A percentile compares a stretch with the other conserved stretches of the same genome.
phyloP scores from a whole-genome alignment of 2,797 vertebrate species.

The Champsocephalus gunnari region DNA sequence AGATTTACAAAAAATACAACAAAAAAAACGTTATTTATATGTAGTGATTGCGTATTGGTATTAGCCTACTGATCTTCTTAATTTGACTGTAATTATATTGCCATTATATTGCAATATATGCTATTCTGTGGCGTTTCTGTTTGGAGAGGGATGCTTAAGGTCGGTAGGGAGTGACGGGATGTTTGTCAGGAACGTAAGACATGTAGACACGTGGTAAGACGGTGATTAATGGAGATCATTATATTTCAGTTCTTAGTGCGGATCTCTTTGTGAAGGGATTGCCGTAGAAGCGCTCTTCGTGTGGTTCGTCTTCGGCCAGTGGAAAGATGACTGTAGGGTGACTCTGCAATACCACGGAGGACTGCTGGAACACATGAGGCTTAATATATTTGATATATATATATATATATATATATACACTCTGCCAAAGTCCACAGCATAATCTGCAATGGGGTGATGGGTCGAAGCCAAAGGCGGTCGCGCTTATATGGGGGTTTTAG shows the following conservation, averaged over 20 bases:
- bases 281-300: constrained; percentile 44
- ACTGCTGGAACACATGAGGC: constrained; percentile 49
- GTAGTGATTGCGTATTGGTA: constrained; percentile 86
- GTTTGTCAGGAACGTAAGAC: constrained; percentile 14
- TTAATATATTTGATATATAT: constrained; percentile 55
- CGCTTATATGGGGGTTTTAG: constrained; percentile 24
- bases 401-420: constrained; percentile 42
- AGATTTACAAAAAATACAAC: constrained; percentile 72
- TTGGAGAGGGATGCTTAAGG: constrained; percentile 46
- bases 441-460: constrained; percentile 36
- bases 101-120: constrained; percentile 84
- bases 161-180: constrained; percentile 8
- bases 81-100: constrained; percentile 84
- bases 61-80: constrained; percentile 81
- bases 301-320: constrained; percentile 50
- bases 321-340: constrained; percentile 35
- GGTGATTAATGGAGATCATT: constrained; percentile 33
- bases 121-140: constrained; percentile 79
- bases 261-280: constrained; percentile 51
- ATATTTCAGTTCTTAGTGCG: constrained; percentile 68
- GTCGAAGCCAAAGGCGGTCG: constrained; percentile 51
- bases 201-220: constrained; percentile 9
- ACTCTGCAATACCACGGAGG: constrained; percentile 36
- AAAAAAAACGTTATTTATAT: constrained; percentile 82
- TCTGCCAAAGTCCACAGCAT: constrained; percentile 71